Conservation (phyloP, 2,888 invertebrate genomes). For the Microctonus hyperodae region DNA sequence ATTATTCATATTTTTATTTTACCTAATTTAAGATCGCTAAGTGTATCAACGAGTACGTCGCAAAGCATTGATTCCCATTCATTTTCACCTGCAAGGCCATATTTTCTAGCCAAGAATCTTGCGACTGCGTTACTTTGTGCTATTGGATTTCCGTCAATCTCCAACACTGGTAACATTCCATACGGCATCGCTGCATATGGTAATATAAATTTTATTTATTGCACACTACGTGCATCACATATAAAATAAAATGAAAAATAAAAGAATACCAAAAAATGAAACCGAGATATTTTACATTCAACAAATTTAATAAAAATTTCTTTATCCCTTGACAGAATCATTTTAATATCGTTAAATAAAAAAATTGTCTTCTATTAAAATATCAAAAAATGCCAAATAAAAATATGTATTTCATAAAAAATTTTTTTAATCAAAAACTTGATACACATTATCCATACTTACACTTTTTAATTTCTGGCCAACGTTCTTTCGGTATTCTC, state of each 20-base stretch:
- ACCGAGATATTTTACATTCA: too few relatives aligned
- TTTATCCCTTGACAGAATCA: background rate
- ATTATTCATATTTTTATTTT: constrained; percentile 41
- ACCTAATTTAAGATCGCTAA: constrained; percentile 67
- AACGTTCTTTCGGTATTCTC: constrained; percentile 65
- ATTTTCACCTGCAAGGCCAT: constrained; percentile 66
- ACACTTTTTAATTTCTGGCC: constrained; percentile 67
- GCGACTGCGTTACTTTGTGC: constrained; percentile 69
- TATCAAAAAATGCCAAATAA: too few relatives aligned
- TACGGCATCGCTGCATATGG: constrained; percentile 65
- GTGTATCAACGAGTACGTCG: constrained; percentile 67
- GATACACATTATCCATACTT: constrained; percentile 38
- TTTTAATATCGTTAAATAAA: background rate
- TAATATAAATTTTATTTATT: background rate
- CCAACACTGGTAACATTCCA: constrained; percentile 68
- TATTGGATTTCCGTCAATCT: constrained; percentile 67
- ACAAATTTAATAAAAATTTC: background rate
- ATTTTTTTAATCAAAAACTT: background rate
- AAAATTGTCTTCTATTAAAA: too few relatives aligned
- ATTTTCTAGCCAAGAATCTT: constrained; percentile 66
- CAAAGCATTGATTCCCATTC: constrained; percentile 68
- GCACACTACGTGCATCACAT: background rate
- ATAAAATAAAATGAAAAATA: constrained; percentile 1
- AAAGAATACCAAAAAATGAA: too few relatives aligned
- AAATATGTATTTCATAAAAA: too few relatives aligned